phyloP scores from a whole-genome alignment of 2,797 vertebrate genomes.

The Corythornis leucogaster region DNA sequence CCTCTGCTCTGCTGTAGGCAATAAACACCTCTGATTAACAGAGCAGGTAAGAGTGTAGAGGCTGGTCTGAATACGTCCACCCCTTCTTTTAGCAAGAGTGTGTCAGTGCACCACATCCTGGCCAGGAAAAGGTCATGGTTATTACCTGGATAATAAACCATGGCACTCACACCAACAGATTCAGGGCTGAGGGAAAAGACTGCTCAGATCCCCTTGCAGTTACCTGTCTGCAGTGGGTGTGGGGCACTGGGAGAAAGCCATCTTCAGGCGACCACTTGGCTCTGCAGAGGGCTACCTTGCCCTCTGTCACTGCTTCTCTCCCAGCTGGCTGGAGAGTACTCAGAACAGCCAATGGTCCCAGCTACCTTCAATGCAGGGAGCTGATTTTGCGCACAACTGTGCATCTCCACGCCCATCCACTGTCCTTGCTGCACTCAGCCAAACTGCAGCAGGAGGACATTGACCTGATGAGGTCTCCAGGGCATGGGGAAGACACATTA shows the following conservation, averaged over 20 bases:
- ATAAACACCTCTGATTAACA: not conserved
- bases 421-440: not conserved
- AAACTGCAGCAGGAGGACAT: accelerated
- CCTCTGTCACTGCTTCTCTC: not conserved
- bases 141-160: not conserved
- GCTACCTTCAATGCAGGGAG: accelerated
- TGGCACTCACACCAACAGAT: not conserved
- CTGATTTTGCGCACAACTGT: not conserved
- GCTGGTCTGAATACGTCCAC: not conserved
- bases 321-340: not conserved
- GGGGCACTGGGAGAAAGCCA: not conserved
- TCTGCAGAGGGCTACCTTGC: not conserved
- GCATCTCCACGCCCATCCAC: accelerated
- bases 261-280: not conserved
- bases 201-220: not conserved
- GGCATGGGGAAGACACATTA: not conserved
- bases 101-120: not conserved
- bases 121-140: not conserved
- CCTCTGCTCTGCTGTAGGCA: not conserved
- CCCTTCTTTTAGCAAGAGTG: not conserved
- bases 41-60: not conserved
- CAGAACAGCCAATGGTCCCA: not conserved
- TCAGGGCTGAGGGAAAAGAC: not conserved
- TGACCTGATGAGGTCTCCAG: not conserved
- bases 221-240: not conserved